phyloP scores from a whole-genome alignment of 2,888 invertebrate genomes.

The Ephialtes manifestator region DNA sequence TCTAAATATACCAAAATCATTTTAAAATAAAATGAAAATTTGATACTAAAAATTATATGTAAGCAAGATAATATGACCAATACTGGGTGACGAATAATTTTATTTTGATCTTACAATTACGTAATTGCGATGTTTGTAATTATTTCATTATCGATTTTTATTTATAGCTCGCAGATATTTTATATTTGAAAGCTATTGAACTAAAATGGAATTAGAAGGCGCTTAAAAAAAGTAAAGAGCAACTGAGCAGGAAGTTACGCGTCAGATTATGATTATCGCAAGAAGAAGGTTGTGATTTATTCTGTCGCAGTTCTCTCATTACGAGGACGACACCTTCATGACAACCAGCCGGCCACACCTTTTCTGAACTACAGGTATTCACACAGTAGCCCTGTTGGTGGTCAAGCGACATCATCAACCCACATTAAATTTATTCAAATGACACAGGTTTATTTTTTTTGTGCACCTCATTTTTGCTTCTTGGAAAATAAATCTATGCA shows the following conservation, averaged over 20 bases:
- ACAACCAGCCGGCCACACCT: constrained; percentile 81
- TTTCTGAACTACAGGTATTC: constrained; percentile 61
- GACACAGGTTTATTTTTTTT: not conserved
- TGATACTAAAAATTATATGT: not conserved
- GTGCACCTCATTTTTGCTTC: not conserved
- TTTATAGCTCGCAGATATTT: not conserved
- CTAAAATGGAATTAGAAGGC: not conserved
- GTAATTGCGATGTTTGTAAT: not conserved
- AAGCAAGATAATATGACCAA: too few relatives aligned
- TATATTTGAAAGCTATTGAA: not conserved
- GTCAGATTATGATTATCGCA: constrained; percentile 80
- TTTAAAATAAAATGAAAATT: not conserved
- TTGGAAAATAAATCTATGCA: not conserved
- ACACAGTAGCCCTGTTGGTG: constrained; percentile 51
- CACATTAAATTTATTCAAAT: constrained; percentile 38
- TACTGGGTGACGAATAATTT: too few relatives aligned
- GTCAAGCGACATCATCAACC: constrained; percentile 47
- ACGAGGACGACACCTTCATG: constrained; percentile 76
- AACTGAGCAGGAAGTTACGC: constrained; percentile 49
- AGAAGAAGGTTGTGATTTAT: constrained; percentile 82
- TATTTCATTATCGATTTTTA: not conserved
- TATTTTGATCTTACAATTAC: too few relatives aligned
- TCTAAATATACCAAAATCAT: not conserved
- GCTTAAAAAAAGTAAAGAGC: not conserved
- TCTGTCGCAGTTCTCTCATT: constrained; percentile 82